phyloP scores from a whole-genome alignment of 2,888 invertebrate genomes.

The Lapara coniferarum region DNA sequence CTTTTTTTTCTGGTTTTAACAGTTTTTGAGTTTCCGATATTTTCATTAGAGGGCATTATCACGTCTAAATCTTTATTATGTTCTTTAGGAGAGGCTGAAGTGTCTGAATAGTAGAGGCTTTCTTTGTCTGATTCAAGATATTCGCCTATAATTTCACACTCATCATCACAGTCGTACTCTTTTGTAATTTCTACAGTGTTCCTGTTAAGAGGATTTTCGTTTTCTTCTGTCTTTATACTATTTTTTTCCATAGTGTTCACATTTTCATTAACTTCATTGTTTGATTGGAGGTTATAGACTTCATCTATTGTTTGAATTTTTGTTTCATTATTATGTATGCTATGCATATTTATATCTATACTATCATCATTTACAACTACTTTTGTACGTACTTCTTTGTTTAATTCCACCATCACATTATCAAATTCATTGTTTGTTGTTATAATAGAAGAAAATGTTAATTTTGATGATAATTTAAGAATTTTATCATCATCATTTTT shows the following conservation, averaged over 20 bases:
- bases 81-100: no score
- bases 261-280: no score
- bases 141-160: background rate
- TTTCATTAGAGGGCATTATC: no score
- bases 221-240: background rate
- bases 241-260: no score
- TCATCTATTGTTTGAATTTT: no score
- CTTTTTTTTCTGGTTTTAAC: no score
- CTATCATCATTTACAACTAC: background rate
- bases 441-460: background rate
- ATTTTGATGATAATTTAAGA: slow-evolving; percentile 39
- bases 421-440: background rate
- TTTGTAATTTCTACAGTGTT: background rate
- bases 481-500: slow-evolving; percentile 40
- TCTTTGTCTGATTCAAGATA: background rate
- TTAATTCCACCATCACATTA: no score
- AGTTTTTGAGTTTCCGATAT: no score
- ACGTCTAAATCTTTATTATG: no score
- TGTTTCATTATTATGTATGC: no score
- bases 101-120: slow-evolving; percentile 10
- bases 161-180: background rate
- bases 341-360: no score
- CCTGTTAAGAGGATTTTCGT: background rate
- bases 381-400: background rate
- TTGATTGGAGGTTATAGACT: no score